Evolutionary conservation across 2,888 invertebrate genomes (phyloP).

Genomic region (Drosophila acutilabella): DNA sequence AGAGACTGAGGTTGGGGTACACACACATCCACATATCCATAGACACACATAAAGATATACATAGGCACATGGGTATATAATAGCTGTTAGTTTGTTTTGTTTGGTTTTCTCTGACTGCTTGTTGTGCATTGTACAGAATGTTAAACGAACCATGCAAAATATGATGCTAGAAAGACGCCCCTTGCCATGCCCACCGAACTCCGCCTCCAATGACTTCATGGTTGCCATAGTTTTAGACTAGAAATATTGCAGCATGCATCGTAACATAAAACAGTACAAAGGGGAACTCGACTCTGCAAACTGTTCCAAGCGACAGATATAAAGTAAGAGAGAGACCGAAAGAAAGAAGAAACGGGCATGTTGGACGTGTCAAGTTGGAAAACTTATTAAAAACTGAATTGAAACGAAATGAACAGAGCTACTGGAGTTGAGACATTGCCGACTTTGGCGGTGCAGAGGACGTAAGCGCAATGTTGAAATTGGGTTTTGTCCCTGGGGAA

Average conservation of each 20-base stretch:
- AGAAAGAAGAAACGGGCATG: not conserved
- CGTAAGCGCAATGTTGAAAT: constrained; percentile 51
- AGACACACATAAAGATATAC: constrained; percentile 14
- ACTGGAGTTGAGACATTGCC: constrained; percentile 3
- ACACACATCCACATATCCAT: not conserved
- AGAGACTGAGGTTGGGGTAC: constrained; percentile 5
- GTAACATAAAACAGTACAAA: constrained; percentile 8
- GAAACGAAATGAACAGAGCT: constrained; percentile 16
- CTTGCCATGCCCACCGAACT: not conserved
- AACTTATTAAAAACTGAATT: constrained; percentile 54
- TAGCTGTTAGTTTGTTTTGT: constrained; percentile 36
- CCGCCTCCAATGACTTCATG: constrained; percentile 9
- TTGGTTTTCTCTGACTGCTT: constrained; percentile 37
- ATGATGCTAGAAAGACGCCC: constrained; percentile 59
- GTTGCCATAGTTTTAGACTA: constrained; percentile 38
- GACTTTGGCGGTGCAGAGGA: constrained; percentile 10
- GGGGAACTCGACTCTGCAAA: not conserved
- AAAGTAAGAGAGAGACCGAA: not conserved
- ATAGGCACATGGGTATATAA: constrained; percentile 8
- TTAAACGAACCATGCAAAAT: constrained; percentile 80
- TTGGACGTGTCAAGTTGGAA: constrained; percentile 36
- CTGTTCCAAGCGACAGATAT: constrained; percentile 3
- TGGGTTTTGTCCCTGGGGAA: constrained; percentile 37
- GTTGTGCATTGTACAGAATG: constrained; percentile 70
- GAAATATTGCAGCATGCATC: constrained; percentile 51